Evolutionary conservation across 2,888 invertebrate genomes (phyloP), one percentile per base, ranked within the genome.

Genomic region (Leptinotarsa tumamoca): DNA sequence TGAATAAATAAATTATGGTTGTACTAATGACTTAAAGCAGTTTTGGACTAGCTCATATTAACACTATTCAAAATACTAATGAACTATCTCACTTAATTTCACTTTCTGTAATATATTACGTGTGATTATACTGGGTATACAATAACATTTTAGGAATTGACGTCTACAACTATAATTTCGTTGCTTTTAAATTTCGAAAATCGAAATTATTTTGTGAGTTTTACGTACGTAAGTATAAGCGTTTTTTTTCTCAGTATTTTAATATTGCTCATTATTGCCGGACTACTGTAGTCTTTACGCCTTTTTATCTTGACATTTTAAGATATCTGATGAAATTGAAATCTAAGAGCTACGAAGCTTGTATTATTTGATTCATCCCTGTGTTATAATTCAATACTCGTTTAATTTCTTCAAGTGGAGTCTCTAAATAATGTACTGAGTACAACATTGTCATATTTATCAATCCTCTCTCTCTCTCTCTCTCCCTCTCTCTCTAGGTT

Each of bases 241-340:
- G 85, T 84, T 84, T 83, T 84, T 81, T 81, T 33, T 33, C 80
- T 83, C 82, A 82, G 84, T 85, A 82, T 81, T 79, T 76, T 81
- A 76, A 82, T 87, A 87, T 87, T 87, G 87, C 87, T 87, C 86
- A 82, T 87, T 86, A 87, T 87, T 87, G 86, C 87, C 84, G 79
- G 83, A 80, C 84, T 77, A 70, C n/a, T 51, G 61, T 72, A 74
- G 74, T 74, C 69, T 72, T 71, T 50, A 68, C 54, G 54, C 56
- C 51, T 69, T 54, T 66, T 72, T 14, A 49, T 56, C 4, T 67
- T 17, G 18, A 75, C 56, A 72, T 23, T 69, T 56, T 0, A 56
- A 69, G 4, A 15, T n/a, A 17, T 52, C 43, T 43, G 43, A 43
- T 43, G 43, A 13, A 43, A 43, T 52, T 52, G 52, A 33, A 69